Evolutionary conservation across 2,888 invertebrate species (phyloP).

Genomic region (Masnerella sp.): DNA sequence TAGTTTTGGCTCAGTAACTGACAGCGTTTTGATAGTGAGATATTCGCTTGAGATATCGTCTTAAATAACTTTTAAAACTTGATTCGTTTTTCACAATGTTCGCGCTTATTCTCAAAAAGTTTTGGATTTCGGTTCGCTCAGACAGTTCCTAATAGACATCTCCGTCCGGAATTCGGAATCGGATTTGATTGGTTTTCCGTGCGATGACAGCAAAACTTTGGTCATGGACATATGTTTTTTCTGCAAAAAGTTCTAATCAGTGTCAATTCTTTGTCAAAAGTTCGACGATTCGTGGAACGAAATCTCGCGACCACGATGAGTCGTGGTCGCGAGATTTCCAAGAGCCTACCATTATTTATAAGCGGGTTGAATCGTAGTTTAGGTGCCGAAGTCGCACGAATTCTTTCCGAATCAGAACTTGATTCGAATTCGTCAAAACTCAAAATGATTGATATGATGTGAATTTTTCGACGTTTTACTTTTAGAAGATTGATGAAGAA

Average conservation of each 20-base stretch:
- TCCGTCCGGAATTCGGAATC: conserved; percentile 66
- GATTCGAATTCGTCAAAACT: conserved; percentile 32
- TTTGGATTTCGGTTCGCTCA: conserved; percentile 53
- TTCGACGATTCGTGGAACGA: too few relatives aligned
- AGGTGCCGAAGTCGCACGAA: conserved; percentile 9
- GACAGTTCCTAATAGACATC: conserved; percentile 74
- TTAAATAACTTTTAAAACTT: too few relatives aligned
- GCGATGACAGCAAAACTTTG: conserved; percentile 3
- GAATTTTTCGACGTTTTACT: conserved; percentile 4
- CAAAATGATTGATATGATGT: neutral
- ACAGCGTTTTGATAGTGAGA: too few relatives aligned
- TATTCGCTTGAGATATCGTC: too few relatives aligned
- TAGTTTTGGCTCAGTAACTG: too few relatives aligned
- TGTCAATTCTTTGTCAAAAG: conserved; percentile 49
- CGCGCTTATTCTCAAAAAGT: too few relatives aligned
- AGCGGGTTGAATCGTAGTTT: conserved; percentile 23
- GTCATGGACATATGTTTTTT: conserved; percentile 30
- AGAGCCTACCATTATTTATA: conserved; percentile 22
- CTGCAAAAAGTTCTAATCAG: conserved; percentile 27
- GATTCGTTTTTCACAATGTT: too few relatives aligned
- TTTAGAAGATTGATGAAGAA: neutral
- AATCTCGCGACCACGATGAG: too few relatives aligned
- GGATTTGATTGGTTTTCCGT: conserved; percentile 41
- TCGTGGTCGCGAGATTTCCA: neutral
- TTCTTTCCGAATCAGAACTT: conserved; percentile 27